Conservation (phyloP, 1,140 invertebrate species). For the Conopomorpha cramerella region DNA sequence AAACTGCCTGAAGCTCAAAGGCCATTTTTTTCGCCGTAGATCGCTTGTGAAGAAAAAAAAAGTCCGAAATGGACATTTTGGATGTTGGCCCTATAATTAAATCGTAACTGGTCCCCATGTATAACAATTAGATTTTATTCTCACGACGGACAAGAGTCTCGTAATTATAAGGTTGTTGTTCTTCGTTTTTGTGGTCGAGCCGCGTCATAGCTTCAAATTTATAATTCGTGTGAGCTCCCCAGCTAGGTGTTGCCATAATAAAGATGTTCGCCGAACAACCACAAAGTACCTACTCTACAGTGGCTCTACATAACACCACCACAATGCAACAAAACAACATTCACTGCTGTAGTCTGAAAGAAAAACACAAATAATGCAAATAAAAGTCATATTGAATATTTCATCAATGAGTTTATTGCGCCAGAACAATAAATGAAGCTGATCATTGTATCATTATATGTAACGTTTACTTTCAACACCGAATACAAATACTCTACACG, state of each 20-base stretch:
- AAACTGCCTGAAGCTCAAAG: no score
- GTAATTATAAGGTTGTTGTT: slow-evolving; percentile 16
- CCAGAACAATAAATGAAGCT: slow-evolving; percentile 59
- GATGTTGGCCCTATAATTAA: slow-evolving; percentile 35
- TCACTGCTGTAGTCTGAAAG: no score
- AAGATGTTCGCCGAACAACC: no score
- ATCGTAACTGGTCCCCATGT: slow-evolving; percentile 15
- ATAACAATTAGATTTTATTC: slow-evolving; percentile 24
- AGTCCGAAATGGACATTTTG: slow-evolving; percentile 25
- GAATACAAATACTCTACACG: slow-evolving; percentile 54
- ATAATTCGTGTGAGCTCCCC: no score
- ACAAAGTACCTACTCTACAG: no score
- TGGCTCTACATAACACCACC: no score
- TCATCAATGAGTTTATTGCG: slow-evolving; percentile 58
- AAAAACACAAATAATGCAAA: no score
- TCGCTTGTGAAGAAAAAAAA: slow-evolving; percentile 10
- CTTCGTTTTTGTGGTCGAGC: no score
- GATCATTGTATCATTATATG: slow-evolving; percentile 54
- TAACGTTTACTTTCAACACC: slow-evolving; percentile 60
- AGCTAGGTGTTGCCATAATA: no score
- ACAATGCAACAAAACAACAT: no score
- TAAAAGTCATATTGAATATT: slow-evolving; percentile 9
- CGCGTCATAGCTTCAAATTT: no score
- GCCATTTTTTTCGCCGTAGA: slow-evolving; percentile 20
- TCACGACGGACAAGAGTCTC: slow-evolving; percentile 16